Conservation (phyloP, 2,888 invertebrate species). For the Lycaena phlaeas region DNA sequence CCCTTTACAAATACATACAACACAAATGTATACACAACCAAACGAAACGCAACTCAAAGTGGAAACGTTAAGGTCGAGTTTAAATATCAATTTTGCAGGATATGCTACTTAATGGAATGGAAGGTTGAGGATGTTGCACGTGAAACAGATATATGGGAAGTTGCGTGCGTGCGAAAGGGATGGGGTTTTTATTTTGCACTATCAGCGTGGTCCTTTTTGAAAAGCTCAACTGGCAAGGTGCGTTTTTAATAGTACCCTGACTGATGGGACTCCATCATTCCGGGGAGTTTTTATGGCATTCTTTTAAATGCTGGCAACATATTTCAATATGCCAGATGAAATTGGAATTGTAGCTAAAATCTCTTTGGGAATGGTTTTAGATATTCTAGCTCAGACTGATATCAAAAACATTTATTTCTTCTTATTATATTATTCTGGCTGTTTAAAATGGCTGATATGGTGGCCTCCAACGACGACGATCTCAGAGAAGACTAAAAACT, state of each 20-base stretch:
- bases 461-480: too few relatives aligned
- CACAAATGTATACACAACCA: neutral
- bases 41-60: conserved; percentile 11
- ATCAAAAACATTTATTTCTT: too few relatives aligned
- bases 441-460: too few relatives aligned
- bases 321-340: neutral
- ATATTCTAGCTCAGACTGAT: too few relatives aligned
- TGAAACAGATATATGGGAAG: conserved; percentile 26
- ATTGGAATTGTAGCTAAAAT: too few relatives aligned
- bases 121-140: conserved; percentile 36
- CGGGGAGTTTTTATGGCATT: conserved; percentile 17
- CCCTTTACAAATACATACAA: conserved; percentile 19
- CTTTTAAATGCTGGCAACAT: conserved; percentile 6
- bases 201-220: conserved; percentile 49
- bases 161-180: conserved; percentile 29
- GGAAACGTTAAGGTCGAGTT: too few relatives aligned
- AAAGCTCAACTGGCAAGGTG: conserved; percentile 66
- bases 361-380: too few relatives aligned
- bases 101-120: too few relatives aligned
- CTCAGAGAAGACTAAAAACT: too few relatives aligned
- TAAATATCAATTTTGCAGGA: too few relatives aligned
- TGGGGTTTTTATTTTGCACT: conserved; percentile 36
- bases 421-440: too few relatives aligned
- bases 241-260: conserved; percentile 61
- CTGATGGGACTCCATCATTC: conserved; percentile 39